Evolutionary conservation across 2,888 invertebrate genomes (phyloP).

Genomic region (Steinernema carpocapsae): DNA sequence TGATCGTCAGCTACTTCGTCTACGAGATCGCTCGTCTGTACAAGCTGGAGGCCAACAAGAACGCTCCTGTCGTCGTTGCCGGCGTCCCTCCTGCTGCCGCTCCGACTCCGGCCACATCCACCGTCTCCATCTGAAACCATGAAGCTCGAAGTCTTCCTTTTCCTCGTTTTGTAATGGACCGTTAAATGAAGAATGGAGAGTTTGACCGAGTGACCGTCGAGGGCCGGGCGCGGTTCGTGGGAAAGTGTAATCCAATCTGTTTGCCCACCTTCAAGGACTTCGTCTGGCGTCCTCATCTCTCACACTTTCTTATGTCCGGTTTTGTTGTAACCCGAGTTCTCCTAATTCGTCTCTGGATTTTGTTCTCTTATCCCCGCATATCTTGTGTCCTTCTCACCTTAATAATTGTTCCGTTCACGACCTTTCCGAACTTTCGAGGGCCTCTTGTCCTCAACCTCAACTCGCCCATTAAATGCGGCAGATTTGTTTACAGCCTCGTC

Average conservation of each 20-base stretch:
- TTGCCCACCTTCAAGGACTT: background rate
- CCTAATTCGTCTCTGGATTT: background rate
- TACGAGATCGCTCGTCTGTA: conserved; percentile 14
- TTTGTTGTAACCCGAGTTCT: background rate
- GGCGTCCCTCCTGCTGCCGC: background rate
- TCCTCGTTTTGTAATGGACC: background rate
- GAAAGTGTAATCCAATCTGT: conserved; percentile 27
- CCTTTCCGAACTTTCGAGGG: conserved; percentile 1
- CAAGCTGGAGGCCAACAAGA: conserved; percentile 5
- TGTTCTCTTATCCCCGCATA: background rate
- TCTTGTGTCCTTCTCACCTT: background rate
- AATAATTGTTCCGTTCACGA: background rate
- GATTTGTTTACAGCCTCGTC: background rate
- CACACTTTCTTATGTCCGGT: background rate
- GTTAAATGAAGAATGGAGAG: background rate
- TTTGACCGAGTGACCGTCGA: conserved; percentile 19
- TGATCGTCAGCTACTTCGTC: conserved; percentile 14
- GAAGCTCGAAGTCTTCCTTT: background rate
- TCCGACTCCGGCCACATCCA: background rate
- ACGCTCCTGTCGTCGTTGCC: background rate
- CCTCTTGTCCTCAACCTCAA: conserved; percentile 30
- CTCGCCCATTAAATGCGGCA: too few relatives aligned
- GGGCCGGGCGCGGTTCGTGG: background rate
- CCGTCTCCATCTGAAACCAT: background rate
- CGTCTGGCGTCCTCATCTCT: background rate